Percentiles rank a stretch among this genome's conserved stretches.
phyloP scores from a whole-genome alignment of 2,113 vertebrate genomes.

The Strix uralensis region DNA sequence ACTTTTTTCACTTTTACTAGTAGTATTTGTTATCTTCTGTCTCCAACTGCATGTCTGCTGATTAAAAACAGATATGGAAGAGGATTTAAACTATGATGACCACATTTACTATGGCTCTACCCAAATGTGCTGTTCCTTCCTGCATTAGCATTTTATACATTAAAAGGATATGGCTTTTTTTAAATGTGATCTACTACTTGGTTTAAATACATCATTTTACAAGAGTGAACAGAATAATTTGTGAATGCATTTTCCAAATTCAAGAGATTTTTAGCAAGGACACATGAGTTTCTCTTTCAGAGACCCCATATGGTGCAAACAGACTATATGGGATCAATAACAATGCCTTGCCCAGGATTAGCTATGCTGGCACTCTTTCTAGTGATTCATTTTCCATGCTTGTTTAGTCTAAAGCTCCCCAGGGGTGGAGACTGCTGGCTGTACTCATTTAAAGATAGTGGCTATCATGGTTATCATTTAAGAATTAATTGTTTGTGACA shows the following conservation, averaged over 20 bases:
- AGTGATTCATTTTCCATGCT: neutral
- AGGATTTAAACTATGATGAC: neutral
- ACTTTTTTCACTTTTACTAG: neutral
- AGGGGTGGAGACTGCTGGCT: neutral
- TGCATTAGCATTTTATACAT: neutral
- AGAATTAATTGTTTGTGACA: conserved; percentile 35
- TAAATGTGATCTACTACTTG: neutral
- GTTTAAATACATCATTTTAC: neutral
- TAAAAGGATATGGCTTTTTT: neutral
- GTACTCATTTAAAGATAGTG: neutral
- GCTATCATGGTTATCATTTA: neutral
- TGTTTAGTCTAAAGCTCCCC: conserved; percentile 12
- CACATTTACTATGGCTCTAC: neutral
- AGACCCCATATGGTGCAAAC: neutral
- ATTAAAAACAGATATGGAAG: neutral
- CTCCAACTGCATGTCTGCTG: neutral
- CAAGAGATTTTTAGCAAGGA: neutral
- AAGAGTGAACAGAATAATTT: neutral
- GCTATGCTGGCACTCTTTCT: neutral
- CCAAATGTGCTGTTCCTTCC: neutral
- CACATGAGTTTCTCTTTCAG: neutral
- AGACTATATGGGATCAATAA: neutral
- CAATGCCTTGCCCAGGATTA: neutral
- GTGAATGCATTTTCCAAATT: neutral
- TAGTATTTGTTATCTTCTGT: neutral